A percentile compares a stretch with the other conserved stretches of the same genome.
phyloP scores from a whole-genome alignment of 2,113 vertebrate genomes.

The Engraulis encrasicolus region DNA sequence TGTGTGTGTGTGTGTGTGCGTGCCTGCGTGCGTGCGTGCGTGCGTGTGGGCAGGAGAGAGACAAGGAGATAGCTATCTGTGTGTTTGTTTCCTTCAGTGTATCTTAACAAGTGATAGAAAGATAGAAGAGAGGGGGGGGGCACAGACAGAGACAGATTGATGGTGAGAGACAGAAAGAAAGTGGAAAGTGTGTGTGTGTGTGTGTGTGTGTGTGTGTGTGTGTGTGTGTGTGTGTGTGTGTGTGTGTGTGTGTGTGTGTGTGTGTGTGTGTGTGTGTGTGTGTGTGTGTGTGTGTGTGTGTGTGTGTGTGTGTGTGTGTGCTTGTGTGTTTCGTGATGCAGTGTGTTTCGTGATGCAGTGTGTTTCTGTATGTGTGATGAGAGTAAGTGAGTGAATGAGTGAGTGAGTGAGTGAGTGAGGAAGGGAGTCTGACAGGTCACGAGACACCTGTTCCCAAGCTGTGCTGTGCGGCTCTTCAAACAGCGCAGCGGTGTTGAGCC shows the following conservation, averaged over 20 bases:
- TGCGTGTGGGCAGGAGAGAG: background rate
- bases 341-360: conserved; percentile 8
- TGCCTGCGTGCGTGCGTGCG: background rate
- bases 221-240: background rate
- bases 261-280: conserved; percentile 38
- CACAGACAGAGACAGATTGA: too few relatives aligned
- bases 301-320: too few relatives aligned
- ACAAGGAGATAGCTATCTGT: too few relatives aligned
- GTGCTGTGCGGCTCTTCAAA: background rate
- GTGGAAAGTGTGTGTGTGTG: background rate
- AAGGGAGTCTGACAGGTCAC: conserved; percentile 13
- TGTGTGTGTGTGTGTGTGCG: background rate
- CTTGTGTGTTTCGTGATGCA: too few relatives aligned
- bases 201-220: background rate
- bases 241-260: conserved; percentile 22
- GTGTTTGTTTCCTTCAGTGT: too few relatives aligned
- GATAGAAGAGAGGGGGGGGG: too few relatives aligned
- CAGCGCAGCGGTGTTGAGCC: background rate
- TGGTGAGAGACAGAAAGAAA: too few relatives aligned
- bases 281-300: conserved; percentile 26
- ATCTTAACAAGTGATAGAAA: too few relatives aligned
- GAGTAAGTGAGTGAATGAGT: too few relatives aligned
- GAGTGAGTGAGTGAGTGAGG: too few relatives aligned
- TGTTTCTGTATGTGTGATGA: conserved; percentile 36
- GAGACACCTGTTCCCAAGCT: conserved; percentile 30